Base-by-base conservation (phyloP, 2,888 invertebrate species). In the Trypoxylon attenuatum region DNA sequence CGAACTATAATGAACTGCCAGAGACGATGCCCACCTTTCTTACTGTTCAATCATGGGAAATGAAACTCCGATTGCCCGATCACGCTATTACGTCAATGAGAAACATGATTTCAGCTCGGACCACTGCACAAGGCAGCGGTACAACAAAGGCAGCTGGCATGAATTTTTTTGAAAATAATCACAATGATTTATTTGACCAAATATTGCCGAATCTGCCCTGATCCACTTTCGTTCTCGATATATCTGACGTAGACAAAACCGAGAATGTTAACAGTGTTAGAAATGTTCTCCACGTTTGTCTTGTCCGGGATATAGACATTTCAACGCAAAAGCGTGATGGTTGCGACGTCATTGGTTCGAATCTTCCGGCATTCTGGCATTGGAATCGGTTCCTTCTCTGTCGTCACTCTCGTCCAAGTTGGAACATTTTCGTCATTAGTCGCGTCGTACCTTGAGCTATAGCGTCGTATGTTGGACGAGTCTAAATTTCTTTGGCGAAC, bases 21-120 rank as follows among this genome's bases (percentile, higher is more conserved):
- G 47, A 49, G 49, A 64, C 52, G 64, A 68, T 54, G 43, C 53
- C 57, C 43, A 65, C 70, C 58, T 70, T 33, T 63, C 66, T 50
- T 62, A 67, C 66, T 66, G 51, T 65, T 67, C 63, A 71, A 75
- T 71, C 69, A 73, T 64, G 59, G 45, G 55, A 62, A 73, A 73
- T 64, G 65, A 69, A 75, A 69, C 64, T 50, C 66, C 58, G 54
- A 51, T 52, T 29, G 52, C 33, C 43, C 66, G 69, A 74, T 78
- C 78, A 78, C 75, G 78, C 73, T 41, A 49, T 78, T 78, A 65
- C 77, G 71, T 73, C 73, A 77, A 49, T 29, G 47, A 57, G 46
- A 67, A 69, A 66, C 78, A 71, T 78, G 78, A 69, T 70, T 68
- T 69, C 38, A 43, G 56, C 25, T 45, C 49, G 45, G 13, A n/a